Evolutionary conservation across 2,888 invertebrate genomes (phyloP).

Genomic region (Harpagoxenus sublaevis): DNA sequence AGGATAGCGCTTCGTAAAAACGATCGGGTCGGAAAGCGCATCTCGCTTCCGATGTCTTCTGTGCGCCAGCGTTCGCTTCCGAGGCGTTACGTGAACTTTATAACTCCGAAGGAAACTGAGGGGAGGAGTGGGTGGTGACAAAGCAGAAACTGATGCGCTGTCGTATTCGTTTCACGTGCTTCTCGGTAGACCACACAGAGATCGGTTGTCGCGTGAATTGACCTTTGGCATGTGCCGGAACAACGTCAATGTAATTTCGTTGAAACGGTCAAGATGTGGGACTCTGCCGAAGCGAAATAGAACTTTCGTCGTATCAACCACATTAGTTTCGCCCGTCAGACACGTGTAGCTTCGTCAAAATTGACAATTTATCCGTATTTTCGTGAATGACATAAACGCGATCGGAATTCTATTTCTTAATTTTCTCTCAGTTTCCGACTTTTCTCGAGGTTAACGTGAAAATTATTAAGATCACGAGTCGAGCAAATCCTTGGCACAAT

Average conservation of each 20-base stretch:
- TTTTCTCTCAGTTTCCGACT: background rate
- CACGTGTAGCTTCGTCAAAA: background rate
- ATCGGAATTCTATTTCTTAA: background rate
- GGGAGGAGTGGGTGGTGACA: conserved; percentile 50
- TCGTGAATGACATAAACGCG: background rate
- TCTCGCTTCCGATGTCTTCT: conserved; percentile 37
- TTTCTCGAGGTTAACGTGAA: background rate
- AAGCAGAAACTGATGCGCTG: conserved; percentile 43
- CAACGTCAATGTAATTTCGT: conserved; percentile 35
- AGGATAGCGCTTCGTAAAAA: conserved; percentile 41
- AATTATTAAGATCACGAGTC: background rate
- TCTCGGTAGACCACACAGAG: conserved; percentile 44
- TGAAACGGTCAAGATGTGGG: background rate
- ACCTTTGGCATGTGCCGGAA: conserved; percentile 41
- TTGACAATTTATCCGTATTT: background rate
- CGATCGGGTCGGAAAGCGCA: conserved; percentile 27
- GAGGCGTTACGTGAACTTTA: conserved; percentile 58
- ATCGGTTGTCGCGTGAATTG: conserved; percentile 58
- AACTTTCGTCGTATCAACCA: conserved; percentile 3
- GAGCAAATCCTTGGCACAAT: background rate
- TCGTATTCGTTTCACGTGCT: conserved; percentile 66
- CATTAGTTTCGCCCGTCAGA: conserved; percentile 9
- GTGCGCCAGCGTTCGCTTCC: conserved; percentile 28
- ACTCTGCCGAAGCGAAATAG: too few species aligned
- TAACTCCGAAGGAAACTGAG: conserved; percentile 59